Percentiles rank a stretch among this genome's conserved stretches.
These are phyloP conservation scores for Candidula unifasciata DNA, from an alignment of 2,888 invertebrate species.

Conservation along the genomic window DNA sequence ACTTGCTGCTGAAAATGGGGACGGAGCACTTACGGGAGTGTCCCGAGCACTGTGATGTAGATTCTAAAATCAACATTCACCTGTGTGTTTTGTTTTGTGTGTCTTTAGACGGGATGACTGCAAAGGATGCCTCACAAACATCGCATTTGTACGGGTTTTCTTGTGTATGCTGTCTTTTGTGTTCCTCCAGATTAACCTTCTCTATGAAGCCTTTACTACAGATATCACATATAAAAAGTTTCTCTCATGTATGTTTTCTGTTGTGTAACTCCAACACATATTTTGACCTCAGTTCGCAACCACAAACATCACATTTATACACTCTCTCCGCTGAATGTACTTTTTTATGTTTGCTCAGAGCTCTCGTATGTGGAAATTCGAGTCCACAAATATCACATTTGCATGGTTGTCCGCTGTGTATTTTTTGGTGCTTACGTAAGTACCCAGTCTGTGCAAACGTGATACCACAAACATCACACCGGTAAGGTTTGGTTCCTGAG, in stretches of 20 bases:
- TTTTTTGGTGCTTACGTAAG: neutral
- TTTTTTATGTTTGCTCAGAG: neutral
- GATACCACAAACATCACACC: conserved; percentile 12
- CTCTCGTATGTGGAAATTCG: neutral
- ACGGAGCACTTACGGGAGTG: too few species aligned
- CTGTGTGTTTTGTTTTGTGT: neutral
- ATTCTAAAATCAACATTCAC: too few species aligned
- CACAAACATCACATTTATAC: conserved; percentile 7
- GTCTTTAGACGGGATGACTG: neutral
- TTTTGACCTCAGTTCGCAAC: neutral
- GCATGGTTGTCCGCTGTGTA: conserved; percentile 6
- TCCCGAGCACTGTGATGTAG: too few species aligned
- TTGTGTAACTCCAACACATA: neutral
- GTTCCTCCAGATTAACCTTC: neutral
- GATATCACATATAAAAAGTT: neutral
- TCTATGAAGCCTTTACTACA: neutral
- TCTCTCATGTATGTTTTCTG: neutral
- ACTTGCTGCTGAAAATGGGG: too few species aligned
- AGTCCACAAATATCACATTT: neutral
- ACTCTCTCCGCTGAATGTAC: neutral
- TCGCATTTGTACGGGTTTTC: conserved; percentile 1
- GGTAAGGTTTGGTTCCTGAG: conserved; percentile 3
- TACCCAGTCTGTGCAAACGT: neutral
- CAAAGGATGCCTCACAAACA: neutral
- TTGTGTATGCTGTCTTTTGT: neutral